A percentile compares a stretch with the other conserved stretches of the same genome.
Conservation (phyloP, 1,140 invertebrate species). For the Aethina tumida region DNA sequence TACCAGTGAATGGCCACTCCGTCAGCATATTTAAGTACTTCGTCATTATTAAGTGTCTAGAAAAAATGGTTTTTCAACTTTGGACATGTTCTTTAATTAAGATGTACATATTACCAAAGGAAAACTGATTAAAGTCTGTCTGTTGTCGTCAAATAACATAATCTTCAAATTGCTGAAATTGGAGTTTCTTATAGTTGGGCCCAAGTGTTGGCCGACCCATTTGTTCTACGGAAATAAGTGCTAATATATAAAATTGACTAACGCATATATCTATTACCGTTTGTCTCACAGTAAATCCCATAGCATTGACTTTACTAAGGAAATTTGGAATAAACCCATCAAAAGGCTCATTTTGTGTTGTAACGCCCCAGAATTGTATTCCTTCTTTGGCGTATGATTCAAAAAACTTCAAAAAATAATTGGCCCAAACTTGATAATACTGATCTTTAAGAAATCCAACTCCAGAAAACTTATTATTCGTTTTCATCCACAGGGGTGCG, state of each 20-base stretch:
- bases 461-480: conserved; percentile 52
- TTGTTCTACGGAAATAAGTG: too few relatives aligned
- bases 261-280: too few relatives aligned
- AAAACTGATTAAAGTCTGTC: conserved; percentile 49
- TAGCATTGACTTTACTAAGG: conserved; percentile 56
- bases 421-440: conserved; percentile 58
- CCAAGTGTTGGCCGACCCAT: conserved; percentile 59
- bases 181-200: conserved; percentile 50
- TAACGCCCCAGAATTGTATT: conserved; percentile 51
- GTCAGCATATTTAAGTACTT: conserved; percentile 52
- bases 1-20: conserved; percentile 79
- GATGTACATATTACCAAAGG: conserved; percentile 37
- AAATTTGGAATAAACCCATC: conserved; percentile 45
- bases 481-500: conserved; percentile 90
- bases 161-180: conserved; percentile 48
- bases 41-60: conserved; percentile 24
- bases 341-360: conserved; percentile 56
- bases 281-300: conserved; percentile 60
- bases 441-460: conserved; percentile 41
- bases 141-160: conserved; percentile 66
- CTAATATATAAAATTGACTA: too few relatives aligned
- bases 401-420: conserved; percentile 67
- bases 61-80: conserved; percentile 5
- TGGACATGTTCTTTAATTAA: too few relatives aligned
- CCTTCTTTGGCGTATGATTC: conserved; percentile 41